These are phyloP conservation scores for Planococcus citri DNA, from an alignment of 1,140 invertebrate species.

Conservation along the genomic window DNA sequence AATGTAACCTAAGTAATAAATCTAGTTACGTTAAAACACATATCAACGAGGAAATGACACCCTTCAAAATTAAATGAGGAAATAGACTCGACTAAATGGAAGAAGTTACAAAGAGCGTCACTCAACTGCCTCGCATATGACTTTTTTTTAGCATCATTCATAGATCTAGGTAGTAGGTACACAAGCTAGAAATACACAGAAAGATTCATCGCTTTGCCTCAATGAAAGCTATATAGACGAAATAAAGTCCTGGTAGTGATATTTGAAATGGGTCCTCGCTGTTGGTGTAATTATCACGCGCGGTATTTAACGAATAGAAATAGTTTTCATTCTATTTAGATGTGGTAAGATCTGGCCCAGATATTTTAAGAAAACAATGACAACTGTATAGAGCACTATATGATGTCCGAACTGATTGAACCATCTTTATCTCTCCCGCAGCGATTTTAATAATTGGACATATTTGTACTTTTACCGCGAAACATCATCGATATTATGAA, in stretches of 20 bases:
- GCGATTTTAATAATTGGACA: background rate
- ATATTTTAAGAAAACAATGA: slow-evolving; percentile 8
- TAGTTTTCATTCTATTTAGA: slow-evolving; percentile 8
- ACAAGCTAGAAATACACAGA: too few species aligned
- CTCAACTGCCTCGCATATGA: too few species aligned
- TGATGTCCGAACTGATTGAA: background rate
- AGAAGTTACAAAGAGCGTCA: too few species aligned
- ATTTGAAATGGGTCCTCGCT: background rate
- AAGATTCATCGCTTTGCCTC: background rate
- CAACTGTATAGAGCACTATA: background rate
- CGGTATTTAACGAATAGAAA: slow-evolving; percentile 3
- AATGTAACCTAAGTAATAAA: too few species aligned
- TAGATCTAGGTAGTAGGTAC: too few species aligned
- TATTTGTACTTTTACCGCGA: background rate
- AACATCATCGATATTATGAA: background rate
- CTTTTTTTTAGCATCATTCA: too few species aligned
- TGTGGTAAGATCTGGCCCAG: background rate
- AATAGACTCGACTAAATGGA: too few species aligned
- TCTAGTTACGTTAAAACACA: too few species aligned
- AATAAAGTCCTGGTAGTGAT: background rate
- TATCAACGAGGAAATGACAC: too few species aligned
- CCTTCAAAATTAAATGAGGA: too few species aligned
- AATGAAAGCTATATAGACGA: background rate
- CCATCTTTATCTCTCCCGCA: background rate
- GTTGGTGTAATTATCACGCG: background rate